Conservation (phyloP, 2,113 vertebrate species). For the Puntigrus tetrazona region DNA sequence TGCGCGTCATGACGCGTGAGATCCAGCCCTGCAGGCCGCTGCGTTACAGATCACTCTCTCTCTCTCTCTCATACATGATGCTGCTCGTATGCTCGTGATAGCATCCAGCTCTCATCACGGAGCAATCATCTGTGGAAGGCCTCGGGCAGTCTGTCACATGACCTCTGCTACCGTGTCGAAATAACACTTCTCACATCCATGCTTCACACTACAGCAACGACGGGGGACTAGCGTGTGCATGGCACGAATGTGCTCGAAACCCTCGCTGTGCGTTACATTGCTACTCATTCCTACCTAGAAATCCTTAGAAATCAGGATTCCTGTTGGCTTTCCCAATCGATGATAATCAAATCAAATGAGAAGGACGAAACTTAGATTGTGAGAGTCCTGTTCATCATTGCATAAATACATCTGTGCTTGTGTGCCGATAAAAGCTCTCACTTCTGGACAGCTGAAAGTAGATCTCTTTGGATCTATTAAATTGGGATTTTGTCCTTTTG, state of each 20-base stretch:
- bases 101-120: neutral
- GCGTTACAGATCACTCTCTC: neutral
- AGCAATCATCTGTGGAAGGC: neutral
- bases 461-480: neutral
- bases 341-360: neutral
- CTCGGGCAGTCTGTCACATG: neutral
- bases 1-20: neutral
- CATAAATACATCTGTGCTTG: neutral
- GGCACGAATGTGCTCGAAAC: too few relatives aligned
- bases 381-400: neutral
- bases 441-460: neutral
- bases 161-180: neutral
- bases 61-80: neutral
- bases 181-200: neutral
- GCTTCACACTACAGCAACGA: neutral
- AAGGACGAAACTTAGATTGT: neutral
- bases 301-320: neutral
- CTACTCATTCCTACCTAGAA: neutral
- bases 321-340: neutral
- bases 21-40: conserved; percentile 9
- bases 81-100: neutral
- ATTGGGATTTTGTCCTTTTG: neutral
- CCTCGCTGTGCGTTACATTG: neutral
- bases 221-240: neutral
- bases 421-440: neutral